Conservation (phyloP, 2,113 vertebrate genomes). For the Cisticola juncidis region DNA sequence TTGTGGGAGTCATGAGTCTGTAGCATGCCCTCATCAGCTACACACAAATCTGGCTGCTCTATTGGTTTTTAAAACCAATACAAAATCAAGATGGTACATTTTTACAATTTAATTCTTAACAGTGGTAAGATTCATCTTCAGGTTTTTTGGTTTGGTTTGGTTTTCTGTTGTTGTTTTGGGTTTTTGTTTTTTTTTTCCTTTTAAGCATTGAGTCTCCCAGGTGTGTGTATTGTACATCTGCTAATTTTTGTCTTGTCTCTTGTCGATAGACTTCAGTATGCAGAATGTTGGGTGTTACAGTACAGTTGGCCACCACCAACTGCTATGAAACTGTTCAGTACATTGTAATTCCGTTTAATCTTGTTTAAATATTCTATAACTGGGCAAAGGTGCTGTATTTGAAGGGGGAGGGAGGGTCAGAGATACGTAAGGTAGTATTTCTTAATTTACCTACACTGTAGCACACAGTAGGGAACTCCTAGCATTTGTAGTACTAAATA, state of each 20-base stretch:
- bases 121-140: constrained; percentile 38
- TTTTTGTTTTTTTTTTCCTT: not conserved
- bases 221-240: constrained; percentile 67
- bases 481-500: constrained; percentile 71
- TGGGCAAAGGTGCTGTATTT: constrained; percentile 73
- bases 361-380: constrained; percentile 60
- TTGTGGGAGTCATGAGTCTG: not conserved
- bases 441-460: constrained; percentile 72
- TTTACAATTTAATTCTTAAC: constrained; percentile 33
- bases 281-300: constrained; percentile 63
- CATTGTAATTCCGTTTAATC: constrained; percentile 68
- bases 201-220: constrained; percentile 62
- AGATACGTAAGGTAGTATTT: constrained; percentile 69
- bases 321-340: constrained; percentile 65
- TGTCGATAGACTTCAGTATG: constrained; percentile 72
- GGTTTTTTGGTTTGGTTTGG: not conserved
- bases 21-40: not conserved
- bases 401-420: constrained; percentile 63
- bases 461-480: constrained; percentile 74
- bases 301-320: constrained; percentile 57
- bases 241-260: constrained; percentile 74
- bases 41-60: constrained; percentile 19
- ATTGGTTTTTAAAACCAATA: constrained; percentile 16
- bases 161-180: not conserved
- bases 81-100: constrained; percentile 11